phyloP scores from a whole-genome alignment of 1,140 invertebrate genomes.

The Pachypsylla venusta region DNA sequence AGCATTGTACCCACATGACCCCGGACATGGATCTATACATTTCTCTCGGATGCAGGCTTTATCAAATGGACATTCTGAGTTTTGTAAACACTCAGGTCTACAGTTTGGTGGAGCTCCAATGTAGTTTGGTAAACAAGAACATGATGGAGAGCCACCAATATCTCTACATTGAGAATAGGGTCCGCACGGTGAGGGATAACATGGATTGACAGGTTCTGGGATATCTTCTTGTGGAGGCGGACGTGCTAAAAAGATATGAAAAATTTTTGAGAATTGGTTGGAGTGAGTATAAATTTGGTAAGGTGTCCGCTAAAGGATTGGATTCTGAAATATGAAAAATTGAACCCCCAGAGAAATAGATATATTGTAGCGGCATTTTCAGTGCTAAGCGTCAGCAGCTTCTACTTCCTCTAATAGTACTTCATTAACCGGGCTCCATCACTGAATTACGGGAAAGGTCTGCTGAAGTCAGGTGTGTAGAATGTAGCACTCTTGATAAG shows the following conservation, averaged over 20 bases:
- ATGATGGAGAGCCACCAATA: constrained; percentile 38
- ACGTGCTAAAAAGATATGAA: constrained; percentile 6
- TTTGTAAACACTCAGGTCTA: constrained; percentile 38
- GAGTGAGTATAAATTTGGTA: too few species aligned
- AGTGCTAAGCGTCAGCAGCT: too few species aligned
- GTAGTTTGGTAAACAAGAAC: constrained; percentile 37
- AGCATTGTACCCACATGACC: constrained; percentile 41
- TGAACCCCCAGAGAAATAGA: too few species aligned
- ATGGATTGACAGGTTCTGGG: constrained; percentile 31
- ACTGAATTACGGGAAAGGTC: too few species aligned
- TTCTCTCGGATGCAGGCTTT: constrained; percentile 40
- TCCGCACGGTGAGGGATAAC: constrained; percentile 45
- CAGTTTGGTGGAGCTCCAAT: constrained; percentile 36
- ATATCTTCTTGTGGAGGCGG: constrained; percentile 14
- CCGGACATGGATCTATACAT: constrained; percentile 40
- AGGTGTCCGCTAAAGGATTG: too few species aligned
- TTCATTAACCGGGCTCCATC: too few species aligned
- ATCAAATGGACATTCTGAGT: constrained; percentile 37
- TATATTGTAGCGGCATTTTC: too few species aligned
- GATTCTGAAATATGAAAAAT: too few species aligned
- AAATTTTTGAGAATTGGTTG: too few species aligned
- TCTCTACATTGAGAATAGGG: constrained; percentile 45
- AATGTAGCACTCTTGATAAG: too few species aligned
- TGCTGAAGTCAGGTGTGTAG: too few species aligned
- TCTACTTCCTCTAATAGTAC: too few species aligned